A percentile compares a stretch with the other conserved stretches of the same genome.
Evolutionary conservation across 37 sponge, comb jelly and placozoan genomes (phyloP).

Genomic region (Bolinopsis microptera): DNA sequence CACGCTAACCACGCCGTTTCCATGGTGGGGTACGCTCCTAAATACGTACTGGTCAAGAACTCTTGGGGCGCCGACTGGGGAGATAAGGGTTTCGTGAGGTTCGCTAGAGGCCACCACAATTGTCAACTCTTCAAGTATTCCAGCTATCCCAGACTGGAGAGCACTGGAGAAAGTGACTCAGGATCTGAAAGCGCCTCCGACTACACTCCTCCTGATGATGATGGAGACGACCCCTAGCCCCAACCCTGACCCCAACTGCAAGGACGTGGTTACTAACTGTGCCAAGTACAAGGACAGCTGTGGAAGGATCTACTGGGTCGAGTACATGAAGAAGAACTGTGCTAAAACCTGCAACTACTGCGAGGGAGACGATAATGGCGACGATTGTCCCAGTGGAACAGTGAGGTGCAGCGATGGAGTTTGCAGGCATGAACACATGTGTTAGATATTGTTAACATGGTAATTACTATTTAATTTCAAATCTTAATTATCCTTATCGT

Average conservation of each 20-base stretch:
- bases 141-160: neutral
- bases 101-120: conserved; percentile 27
- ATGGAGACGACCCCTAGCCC: neutral
- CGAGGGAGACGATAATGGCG: neutral
- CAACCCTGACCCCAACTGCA: conserved; percentile 24
- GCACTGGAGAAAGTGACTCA: neutral
- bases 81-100: neutral
- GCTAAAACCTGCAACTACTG: conserved; percentile 47
- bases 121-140: neutral
- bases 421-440: conserved; percentile 48
- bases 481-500: neutral
- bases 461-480: neutral
- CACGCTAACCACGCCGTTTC: neutral
- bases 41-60: conserved; percentile 47
- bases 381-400: neutral
- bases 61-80: conserved; percentile 63
- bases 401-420: neutral
- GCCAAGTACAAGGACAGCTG: neutral
- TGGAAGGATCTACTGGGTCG: neutral
- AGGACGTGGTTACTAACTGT: neutral
- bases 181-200: conserved; percentile 23
- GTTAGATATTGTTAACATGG: neutral
- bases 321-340: conserved; percentile 33
- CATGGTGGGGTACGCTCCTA: conserved; percentile 5
- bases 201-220: neutral